Conservation (phyloP, 2,797 vertebrate species). For the Tokudaia tokunoshimensis region DNA sequence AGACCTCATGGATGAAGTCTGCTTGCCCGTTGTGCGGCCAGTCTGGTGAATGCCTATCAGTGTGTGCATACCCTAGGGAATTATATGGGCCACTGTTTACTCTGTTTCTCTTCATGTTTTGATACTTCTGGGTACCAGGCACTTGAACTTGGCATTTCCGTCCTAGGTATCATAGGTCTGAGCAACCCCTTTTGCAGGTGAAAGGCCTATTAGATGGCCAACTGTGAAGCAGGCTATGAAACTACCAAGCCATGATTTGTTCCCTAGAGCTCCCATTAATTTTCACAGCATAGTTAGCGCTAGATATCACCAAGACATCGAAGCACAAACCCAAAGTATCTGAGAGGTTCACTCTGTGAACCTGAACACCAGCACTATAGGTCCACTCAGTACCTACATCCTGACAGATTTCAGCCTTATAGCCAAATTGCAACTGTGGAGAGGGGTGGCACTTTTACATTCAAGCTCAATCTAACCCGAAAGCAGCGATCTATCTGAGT, state of each 20-base stretch:
- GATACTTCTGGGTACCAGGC: background rate
- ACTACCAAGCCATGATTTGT: background rate
- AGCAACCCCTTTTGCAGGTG: background rate
- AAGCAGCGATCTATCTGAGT: background rate
- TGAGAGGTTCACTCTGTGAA: background rate
- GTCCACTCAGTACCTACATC: too few relatives aligned
- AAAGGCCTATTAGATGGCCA: background rate
- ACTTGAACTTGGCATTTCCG: background rate
- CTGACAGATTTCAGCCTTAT: background rate
- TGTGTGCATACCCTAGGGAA: too few relatives aligned
- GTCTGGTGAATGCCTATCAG: background rate
- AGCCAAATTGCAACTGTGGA: background rate
- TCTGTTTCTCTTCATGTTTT: background rate
- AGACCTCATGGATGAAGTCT: background rate
- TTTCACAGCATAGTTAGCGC: background rate
- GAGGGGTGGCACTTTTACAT: background rate
- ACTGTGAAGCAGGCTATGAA: background rate
- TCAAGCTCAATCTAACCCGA: background rate
- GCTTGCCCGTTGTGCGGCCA: too few relatives aligned
- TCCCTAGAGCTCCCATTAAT: background rate
- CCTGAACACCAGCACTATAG: background rate
- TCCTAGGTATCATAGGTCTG: background rate
- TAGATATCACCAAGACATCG: background rate
- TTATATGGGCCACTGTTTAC: background rate
- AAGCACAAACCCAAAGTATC: background rate